Base-by-base conservation (phyloP, 2,888 invertebrate genomes). In the Drosophila trichaetosa region DNA sequence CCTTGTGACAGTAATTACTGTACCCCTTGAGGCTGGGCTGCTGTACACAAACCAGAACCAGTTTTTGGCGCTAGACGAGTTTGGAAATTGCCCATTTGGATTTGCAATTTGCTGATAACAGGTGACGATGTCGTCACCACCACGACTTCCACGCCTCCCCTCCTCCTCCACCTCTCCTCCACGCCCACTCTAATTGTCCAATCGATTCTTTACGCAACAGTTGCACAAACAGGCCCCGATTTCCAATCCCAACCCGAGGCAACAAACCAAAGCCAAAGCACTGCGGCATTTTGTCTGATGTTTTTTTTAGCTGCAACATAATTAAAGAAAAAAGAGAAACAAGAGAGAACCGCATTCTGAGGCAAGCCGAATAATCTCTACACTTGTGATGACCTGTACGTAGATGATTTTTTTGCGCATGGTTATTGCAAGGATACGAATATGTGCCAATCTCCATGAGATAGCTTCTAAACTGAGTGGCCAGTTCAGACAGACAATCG, bases 141-240 rank as follows among this genome's bases (percentile, higher is more conserved):
- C n/a, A 40, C 74, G 51, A 2, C 48, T 48, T 48, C 16, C 4
- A 16, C 27, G 3, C 7, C 34, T 7, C 24, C 1, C 27, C 42
- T 16, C 21, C 33, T 2, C 36, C 2, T 16, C 16, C 16, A 36
- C 42, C n/a, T 24, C 34, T 51, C 11, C 13, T 2, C 11, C 21
- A 40, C 60, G 40, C 67, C 66, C 62, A 64, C 63, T 42, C 59
- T 61, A 72, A 76, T 67, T 60, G 57, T 29, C 49, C 27, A 46
- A 76, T 79, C 80, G 82, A 79, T 81, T 69, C 69, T 61, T 73
- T 79, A 75, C 67, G 79, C 72, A 79, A 79, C 69, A 65, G 67
- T 67, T 66, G 52, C 71, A 42, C 24, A 49, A 2, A 42, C 33
- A 11, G 11, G 42, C 24, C 16, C 57, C 33, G 16, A 56, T 16